Evolutionary conservation across 2,888 invertebrate species (phyloP).

Genomic region (Callyntrura guangdongensis): DNA sequence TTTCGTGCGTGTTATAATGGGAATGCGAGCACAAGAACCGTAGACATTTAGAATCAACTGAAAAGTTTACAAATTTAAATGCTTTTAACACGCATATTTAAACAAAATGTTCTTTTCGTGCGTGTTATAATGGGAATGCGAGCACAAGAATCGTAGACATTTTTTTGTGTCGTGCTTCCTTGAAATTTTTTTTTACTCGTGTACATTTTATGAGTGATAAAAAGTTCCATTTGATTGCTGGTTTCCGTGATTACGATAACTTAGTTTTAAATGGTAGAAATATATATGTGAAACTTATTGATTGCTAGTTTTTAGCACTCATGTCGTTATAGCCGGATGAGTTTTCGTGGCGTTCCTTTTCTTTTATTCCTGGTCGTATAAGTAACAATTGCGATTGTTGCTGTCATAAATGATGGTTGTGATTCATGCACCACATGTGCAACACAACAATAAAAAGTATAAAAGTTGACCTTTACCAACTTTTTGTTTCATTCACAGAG

Average conservation of each 20-base stretch:
- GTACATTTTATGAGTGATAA: neutral
- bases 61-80: neutral
- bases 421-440: neutral
- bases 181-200: neutral
- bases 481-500: neutral
- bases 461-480: slow-evolving; percentile 16
- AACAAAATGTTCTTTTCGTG: too few species aligned
- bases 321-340: too few species aligned
- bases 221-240: too few species aligned
- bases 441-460: neutral
- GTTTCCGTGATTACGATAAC: too few species aligned
- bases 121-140: too few species aligned
- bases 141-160: too few species aligned
- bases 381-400: neutral
- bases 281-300: too few species aligned
- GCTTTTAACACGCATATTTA: neutral
- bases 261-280: too few species aligned
- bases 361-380: neutral
- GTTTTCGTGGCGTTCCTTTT: neutral
- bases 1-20: too few species aligned
- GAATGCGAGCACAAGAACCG: too few species aligned
- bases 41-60: neutral
- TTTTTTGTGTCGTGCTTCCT: neutral
- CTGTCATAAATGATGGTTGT: neutral
- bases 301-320: too few species aligned